Percentiles rank a stretch among this genome's conserved stretches.
These are phyloP conservation scores for Leptopterna dolabrata DNA, from an alignment of 2,888 invertebrate species.

Conservation along the genomic window DNA sequence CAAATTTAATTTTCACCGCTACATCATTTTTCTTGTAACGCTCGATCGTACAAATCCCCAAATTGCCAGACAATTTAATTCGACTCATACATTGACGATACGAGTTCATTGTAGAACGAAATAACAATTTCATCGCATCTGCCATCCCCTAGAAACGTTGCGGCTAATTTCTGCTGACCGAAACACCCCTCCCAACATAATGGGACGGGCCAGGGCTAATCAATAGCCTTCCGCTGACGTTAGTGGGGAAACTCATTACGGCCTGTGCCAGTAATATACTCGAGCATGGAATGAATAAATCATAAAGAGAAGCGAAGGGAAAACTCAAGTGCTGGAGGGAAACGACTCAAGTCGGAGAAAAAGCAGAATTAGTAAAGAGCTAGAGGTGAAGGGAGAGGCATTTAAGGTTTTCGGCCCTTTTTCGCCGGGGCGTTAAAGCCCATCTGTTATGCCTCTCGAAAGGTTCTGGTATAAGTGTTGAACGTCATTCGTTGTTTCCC, in stretches of 20 bases:
- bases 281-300: slow-evolving; percentile 35
- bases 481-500: slow-evolving; percentile 44
- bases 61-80: too few relatives aligned
- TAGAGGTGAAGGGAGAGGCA: not conserved
- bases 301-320: not conserved
- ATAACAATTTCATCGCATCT: not conserved
- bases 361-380: not conserved
- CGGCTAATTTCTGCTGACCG: slow-evolving; percentile 11
- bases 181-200: slow-evolving; percentile 11
- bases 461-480: slow-evolving; percentile 24
- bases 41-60: too few relatives aligned
- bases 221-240: slow-evolving; percentile 16
- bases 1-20: too few relatives aligned
- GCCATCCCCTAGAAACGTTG: not conserved
- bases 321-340: not conserved
- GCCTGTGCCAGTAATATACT: not conserved
- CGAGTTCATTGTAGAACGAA: too few relatives aligned
- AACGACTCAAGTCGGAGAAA: not conserved
- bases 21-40: too few relatives aligned
- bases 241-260: slow-evolving; percentile 21
- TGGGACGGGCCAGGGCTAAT: not conserved
- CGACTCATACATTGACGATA: too few relatives aligned
- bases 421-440: not conserved
- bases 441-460: slow-evolving; percentile 30
- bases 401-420: not conserved